Evolutionary conservation across 92 coral and sea anemone genomes (phyloP).

Genomic region (Hydrozoanthus gracilis): DNA sequence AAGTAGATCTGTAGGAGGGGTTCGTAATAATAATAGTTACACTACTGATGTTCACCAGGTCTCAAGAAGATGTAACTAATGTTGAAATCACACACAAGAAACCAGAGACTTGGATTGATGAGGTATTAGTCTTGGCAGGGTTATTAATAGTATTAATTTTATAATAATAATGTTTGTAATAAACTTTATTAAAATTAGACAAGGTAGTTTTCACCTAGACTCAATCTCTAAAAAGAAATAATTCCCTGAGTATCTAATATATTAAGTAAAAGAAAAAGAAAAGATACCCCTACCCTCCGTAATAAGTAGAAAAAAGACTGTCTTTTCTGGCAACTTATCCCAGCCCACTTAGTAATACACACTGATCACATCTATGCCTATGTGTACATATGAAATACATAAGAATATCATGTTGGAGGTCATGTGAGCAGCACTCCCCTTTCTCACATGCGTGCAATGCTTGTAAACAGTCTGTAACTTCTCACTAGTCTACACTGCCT

Average conservation of each 20-base stretch:
- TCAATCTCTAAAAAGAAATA: background rate
- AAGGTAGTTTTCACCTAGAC: background rate
- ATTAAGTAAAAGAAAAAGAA: background rate
- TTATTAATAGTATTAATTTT: background rate
- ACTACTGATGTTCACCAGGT: slow-evolving; percentile 55
- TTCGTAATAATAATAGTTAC: background rate
- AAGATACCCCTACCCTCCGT: no score
- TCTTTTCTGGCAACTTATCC: no score
- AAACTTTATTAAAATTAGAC: background rate
- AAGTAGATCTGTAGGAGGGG: no score
- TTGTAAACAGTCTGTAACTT: no score
- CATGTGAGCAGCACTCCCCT: no score
- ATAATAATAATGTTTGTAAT: background rate
- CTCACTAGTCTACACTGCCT: no score
- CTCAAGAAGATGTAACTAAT: slow-evolving; percentile 77
- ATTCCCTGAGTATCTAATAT: background rate
- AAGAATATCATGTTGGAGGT: no score
- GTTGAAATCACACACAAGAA: slow-evolving; percentile 78
- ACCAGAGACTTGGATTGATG: slow-evolving; percentile 80
- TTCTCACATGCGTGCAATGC: no score
- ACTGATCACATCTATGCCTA: no score
- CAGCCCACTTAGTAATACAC: no score
- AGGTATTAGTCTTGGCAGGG: slow-evolving; percentile 55
- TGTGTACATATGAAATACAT: no score
- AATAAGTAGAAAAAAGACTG: no score